Percentiles rank a stretch among this genome's conserved stretches.
These are phyloP conservation scores for Drosophila fungiperda DNA, from an alignment of 2,888 invertebrate genomes.

Conservation along the genomic window DNA sequence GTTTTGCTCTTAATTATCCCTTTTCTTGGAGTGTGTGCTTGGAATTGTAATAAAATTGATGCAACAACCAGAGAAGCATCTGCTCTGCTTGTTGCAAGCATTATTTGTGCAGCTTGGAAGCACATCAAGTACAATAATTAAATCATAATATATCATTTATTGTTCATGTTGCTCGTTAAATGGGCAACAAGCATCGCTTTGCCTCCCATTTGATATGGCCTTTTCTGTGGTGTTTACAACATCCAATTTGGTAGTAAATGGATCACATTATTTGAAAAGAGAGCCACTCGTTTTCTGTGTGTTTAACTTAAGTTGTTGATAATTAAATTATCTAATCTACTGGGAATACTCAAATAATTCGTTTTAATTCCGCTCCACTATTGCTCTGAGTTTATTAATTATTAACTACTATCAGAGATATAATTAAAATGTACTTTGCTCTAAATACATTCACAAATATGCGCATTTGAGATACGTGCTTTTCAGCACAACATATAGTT, in stretches of 20 bases:
- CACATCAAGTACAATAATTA: conserved; percentile 55
- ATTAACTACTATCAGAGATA: not conserved
- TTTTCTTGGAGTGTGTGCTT: not conserved
- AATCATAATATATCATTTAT: conserved; percentile 41
- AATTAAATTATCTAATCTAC: not conserved
- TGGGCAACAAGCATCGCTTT: conserved; percentile 35
- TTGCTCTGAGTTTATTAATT: not conserved
- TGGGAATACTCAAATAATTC: not conserved
- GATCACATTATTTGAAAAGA: not conserved
- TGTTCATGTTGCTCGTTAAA: conserved; percentile 40
- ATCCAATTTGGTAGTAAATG: conserved; percentile 19
- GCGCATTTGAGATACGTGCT: not conserved
- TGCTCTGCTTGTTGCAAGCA: conserved; percentile 16
- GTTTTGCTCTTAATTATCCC: conserved; percentile 2
- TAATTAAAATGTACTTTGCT: not conserved
- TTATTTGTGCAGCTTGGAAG: conserved; percentile 33
- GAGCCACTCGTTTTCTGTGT: not conserved
- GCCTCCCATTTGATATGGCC: conserved; percentile 34
- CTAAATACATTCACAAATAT: not conserved
- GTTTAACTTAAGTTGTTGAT: not conserved
- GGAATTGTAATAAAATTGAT: conserved; percentile 20
- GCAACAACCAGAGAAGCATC: not conserved
- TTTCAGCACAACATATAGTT: conserved; percentile 1
- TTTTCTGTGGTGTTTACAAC: conserved; percentile 11
- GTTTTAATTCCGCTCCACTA: not conserved